A percentile compares a stretch with the other conserved stretches of the same genome.
Conservation (phyloP, 2,797 vertebrate species). For the Muscicapa comitata region DNA sequence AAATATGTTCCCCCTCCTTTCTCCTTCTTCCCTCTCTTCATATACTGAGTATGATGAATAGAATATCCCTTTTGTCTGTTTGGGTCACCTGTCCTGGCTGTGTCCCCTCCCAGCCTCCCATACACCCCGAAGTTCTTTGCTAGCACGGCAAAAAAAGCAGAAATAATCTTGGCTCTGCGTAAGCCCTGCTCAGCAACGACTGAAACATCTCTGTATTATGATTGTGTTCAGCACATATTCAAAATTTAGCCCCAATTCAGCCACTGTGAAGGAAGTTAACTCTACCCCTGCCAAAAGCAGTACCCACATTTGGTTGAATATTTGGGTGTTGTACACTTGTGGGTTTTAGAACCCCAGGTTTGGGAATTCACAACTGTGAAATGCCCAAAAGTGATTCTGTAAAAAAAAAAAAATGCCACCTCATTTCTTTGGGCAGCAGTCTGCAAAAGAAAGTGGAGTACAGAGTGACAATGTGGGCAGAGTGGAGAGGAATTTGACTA, state of each 20-base stretch:
- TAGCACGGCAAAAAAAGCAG: not conserved
- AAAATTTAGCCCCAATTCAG: not conserved
- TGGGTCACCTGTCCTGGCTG: not conserved
- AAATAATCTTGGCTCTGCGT: not conserved
- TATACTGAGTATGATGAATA: too few relatives aligned
- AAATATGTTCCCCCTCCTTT: fast-evolving
- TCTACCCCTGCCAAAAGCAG: not conserved
- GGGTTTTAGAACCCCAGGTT: not conserved
- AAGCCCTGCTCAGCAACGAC: not conserved
- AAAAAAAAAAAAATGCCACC: not conserved
- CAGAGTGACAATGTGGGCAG: not conserved
- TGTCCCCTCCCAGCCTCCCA: fast-evolving
- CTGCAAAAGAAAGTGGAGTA: not conserved
- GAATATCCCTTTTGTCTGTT: not conserved
- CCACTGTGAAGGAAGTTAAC: not conserved
- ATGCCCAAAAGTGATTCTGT: not conserved
- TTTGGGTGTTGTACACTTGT: not conserved
- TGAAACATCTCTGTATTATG: not conserved
- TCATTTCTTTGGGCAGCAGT: not conserved
- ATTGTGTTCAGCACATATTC: not conserved
- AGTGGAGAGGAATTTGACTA: not conserved
- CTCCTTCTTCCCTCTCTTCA: not conserved
- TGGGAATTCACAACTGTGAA: not conserved
- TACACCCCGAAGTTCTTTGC: fast-evolving
- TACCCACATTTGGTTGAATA: not conserved